A percentile compares a stretch with the other conserved stretches of the same genome.
Conservation (phyloP, 2,888 invertebrate genomes). For the Tuberolachnus salignus region DNA sequence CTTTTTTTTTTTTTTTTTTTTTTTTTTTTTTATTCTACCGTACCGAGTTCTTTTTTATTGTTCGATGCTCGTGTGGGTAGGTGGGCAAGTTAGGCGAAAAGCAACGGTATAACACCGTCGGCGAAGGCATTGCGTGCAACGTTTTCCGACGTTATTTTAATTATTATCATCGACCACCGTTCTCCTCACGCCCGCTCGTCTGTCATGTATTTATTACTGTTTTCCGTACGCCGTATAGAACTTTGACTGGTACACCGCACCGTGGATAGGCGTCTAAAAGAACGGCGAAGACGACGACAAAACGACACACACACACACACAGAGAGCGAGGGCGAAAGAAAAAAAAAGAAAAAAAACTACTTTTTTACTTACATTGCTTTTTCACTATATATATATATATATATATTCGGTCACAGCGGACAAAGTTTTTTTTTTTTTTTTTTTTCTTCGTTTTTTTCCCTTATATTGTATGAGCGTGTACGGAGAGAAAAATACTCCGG, state of each 20-base stretch:
- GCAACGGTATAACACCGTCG: not conserved
- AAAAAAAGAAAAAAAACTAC: not conserved
- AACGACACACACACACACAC: not conserved
- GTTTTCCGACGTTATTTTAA: slow-evolving; percentile 27
- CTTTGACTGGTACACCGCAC: slow-evolving; percentile 8
- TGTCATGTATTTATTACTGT: not conserved
- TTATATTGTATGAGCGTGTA: not conserved
- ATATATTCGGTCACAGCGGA: not conserved
- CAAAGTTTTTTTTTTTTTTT: slow-evolving; percentile 21
- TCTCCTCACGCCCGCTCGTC: not conserved
- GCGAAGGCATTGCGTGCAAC: slow-evolving; percentile 2
- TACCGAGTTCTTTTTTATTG: too few relatives aligned
- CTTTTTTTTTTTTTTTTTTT: too few relatives aligned
- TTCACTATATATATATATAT: too few relatives aligned
- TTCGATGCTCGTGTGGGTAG: too few relatives aligned
- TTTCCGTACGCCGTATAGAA: slow-evolving; percentile 2
- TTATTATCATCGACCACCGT: slow-evolving; percentile 23
- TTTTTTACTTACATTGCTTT: not conserved
- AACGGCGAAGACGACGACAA: not conserved
- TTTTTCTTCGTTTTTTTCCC: slow-evolving; percentile 1
- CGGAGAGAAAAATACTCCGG: not conserved
- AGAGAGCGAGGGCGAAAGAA: not conserved
- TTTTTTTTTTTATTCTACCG: too few relatives aligned
- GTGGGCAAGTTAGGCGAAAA: not conserved
- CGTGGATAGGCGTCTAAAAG: not conserved